Conservation (phyloP, 2,113 vertebrate genomes). For the Laticauda colubrina region DNA sequence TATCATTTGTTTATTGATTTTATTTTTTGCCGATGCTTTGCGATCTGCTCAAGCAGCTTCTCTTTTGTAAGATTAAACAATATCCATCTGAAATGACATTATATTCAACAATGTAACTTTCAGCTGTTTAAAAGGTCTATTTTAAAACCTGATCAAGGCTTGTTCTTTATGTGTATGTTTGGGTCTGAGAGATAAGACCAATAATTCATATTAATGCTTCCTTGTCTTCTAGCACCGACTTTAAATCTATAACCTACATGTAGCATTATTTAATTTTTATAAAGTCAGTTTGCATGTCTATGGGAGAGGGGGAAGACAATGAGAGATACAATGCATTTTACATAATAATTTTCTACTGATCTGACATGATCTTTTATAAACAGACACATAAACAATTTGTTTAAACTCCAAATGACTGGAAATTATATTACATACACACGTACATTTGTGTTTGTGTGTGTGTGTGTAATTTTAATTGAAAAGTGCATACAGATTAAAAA, state of each 20-base stretch:
- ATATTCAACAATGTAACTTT: background rate
- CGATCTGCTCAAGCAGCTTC: fast-evolving
- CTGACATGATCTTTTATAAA: constrained; percentile 17
- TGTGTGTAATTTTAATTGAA: background rate
- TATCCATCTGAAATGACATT: background rate
- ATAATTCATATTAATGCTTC: fast-evolving
- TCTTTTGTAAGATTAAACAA: background rate
- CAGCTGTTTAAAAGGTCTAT: background rate
- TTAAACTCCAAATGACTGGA: background rate
- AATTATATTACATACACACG: background rate
- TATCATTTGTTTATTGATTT: background rate
- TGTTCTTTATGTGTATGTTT: fast-evolving
- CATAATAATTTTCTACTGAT: background rate
- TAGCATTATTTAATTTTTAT: background rate
- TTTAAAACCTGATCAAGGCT: background rate
- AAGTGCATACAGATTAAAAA: background rate
- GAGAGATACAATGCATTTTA: constrained; percentile 2
- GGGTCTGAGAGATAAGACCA: fast-evolving
- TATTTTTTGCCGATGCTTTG: background rate
- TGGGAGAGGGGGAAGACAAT: fast-evolving
- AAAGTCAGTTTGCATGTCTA: background rate
- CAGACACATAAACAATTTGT: background rate
- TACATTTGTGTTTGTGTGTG: background rate
- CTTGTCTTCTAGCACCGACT: background rate
- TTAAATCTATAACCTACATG: background rate